phyloP scores from a whole-genome alignment of 2,797 vertebrate genomes.

The Synanceia verrucosa region DNA sequence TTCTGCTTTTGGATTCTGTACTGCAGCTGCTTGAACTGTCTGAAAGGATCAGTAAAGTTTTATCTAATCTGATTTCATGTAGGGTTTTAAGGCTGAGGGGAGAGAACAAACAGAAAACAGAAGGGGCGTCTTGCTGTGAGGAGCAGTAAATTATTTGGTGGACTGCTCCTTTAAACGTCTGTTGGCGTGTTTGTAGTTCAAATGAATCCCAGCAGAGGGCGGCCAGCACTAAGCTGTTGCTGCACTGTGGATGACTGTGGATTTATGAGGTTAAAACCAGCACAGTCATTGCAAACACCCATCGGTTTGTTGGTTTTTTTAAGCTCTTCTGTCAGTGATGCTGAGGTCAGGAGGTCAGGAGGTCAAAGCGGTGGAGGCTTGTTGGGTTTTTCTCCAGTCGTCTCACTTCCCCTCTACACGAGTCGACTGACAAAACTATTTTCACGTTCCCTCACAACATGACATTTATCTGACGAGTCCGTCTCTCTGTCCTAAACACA shows the following conservation, averaged over 20 bases:
- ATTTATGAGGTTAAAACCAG: not conserved
- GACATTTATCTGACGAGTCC: not conserved
- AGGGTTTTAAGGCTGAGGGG: no score
- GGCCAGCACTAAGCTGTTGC: not conserved
- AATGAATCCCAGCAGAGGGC: slow-evolving; percentile 50
- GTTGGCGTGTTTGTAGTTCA: slow-evolving; percentile 7
- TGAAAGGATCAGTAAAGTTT: no score
- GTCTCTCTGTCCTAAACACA: no score
- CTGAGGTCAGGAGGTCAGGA: not conserved
- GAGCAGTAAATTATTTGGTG: no score
- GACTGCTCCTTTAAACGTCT: not conserved
- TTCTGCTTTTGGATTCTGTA: no score
- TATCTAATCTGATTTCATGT: no score
- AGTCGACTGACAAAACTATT: not conserved
- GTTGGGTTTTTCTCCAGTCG: not conserved
- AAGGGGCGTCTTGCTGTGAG: no score
- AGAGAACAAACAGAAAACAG: no score
- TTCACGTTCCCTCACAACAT: not conserved
- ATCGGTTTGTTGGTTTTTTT: no score
- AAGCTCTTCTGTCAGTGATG: not conserved
- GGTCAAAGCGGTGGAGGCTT: not conserved
- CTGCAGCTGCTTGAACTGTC: no score
- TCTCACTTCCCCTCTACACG: not conserved
- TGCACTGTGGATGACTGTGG: not conserved
- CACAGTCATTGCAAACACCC: not conserved